Base-by-base conservation (phyloP, 1,140 invertebrate genomes). In the Linepithema humile region DNA sequence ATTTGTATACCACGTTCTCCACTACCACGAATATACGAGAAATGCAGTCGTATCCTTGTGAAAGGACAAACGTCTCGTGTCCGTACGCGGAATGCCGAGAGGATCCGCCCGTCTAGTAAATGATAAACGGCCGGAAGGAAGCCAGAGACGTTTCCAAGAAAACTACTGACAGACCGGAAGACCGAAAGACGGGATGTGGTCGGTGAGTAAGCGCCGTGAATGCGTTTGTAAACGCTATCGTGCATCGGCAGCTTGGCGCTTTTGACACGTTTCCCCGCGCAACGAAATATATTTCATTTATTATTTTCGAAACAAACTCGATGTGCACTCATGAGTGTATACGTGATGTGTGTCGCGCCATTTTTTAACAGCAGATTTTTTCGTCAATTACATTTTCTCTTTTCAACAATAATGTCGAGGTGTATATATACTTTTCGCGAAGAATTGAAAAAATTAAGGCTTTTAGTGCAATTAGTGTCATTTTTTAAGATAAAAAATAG, bases 61-160 rank as follows among this genome's bases (percentile, higher is more conserved):
- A 83, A 83, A 75, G 75, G 75, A 78, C 38, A 55, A 83, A 26
- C 35, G 45, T 50, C 32, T 12, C 20, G 72, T 7, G 55, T 45
- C 29, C 20, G 45, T 10, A 3, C 17, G 20, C 26, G 26, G 45
- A 15, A 53, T 20, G 20, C 69, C 48, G 70, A 20, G 73, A 65
- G 45, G 72, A 85, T 73, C 43, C 69, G 12, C 55, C 83, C 65
- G 77, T 88, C 86, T 88, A 88, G 53, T 84, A 82, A 86, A 85
- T 92, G 92, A 92, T 93, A 93, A 92, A 92, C 91, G 93, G 89
- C 91, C 91, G 93, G 93, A 93, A 93, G 93, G 89, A 92, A 92
- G 86, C 85, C 90, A 85, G 84, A 84, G 89, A 88, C 88, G 90
- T 89, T 91, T 92, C 90, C 89, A 90, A 89, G 91, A 91, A 89